Evolutionary conservation across 2,797 vertebrate genomes (phyloP).

Genomic region (Phoebastria nigripes): DNA sequence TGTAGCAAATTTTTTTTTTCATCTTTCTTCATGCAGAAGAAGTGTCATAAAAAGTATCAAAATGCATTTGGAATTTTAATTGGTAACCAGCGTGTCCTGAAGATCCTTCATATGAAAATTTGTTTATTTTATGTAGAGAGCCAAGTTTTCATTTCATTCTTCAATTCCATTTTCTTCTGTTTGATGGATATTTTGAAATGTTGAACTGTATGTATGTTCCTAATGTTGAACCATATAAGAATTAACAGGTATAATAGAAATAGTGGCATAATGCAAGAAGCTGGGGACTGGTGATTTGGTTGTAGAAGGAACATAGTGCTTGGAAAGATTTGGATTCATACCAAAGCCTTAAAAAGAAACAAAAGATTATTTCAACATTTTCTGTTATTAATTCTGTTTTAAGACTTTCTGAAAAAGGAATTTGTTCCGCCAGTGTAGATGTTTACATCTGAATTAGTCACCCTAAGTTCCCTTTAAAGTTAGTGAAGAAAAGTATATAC

Average conservation of each 20-base stretch:
- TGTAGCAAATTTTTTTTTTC: not conserved
- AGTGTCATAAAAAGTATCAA: not conserved
- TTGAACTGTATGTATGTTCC: not conserved
- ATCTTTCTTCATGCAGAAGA: not conserved
- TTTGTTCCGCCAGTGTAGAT: not conserved
- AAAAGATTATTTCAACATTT: not conserved
- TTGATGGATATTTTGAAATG: not conserved
- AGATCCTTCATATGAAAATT: not conserved
- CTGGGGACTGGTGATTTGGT: not conserved
- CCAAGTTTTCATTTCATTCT: not conserved
- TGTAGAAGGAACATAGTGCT: not conserved
- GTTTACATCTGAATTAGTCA: not conserved
- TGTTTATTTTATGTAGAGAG: not conserved
- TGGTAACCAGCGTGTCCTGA: not conserved
- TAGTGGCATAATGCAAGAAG: not conserved
- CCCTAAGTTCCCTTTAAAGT: not conserved
- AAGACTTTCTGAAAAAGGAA: not conserved
- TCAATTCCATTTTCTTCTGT: not conserved
- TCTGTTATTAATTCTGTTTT: not conserved
- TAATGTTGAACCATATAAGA: not conserved
- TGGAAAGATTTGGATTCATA: not conserved
- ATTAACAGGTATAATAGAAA: not conserved
- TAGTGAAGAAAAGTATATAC: not conserved
- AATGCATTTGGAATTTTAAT: not conserved
- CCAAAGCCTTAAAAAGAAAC: not conserved